Percentiles rank a stretch among this genome's conserved stretches.
phyloP scores from a whole-genome alignment of 2,888 invertebrate species.

The Polyommatus icarus region DNA sequence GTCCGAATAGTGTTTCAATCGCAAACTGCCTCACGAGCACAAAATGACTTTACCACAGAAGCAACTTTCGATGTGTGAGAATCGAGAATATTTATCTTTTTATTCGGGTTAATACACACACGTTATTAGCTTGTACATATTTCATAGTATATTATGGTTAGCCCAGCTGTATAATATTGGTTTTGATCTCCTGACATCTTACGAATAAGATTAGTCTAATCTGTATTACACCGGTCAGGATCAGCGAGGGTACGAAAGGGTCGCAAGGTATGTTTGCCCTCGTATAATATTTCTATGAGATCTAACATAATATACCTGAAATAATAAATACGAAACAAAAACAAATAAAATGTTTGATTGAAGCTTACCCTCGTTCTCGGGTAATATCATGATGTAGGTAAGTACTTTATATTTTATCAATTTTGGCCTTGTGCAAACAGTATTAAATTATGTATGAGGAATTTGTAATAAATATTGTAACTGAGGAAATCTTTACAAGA shows the following conservation, averaged over 20 bases:
- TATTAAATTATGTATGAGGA: background rate
- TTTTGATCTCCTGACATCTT: constrained; percentile 25
- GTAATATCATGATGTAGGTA: background rate
- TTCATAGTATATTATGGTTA: background rate
- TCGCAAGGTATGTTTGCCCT: constrained; percentile 17
- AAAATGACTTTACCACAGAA: background rate
- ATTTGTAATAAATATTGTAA: too few species aligned
- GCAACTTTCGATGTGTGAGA: background rate
- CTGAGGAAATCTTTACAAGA: too few species aligned
- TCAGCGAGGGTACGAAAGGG: constrained; percentile 26
- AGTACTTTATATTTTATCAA: background rate
- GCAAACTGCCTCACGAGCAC: too few species aligned
- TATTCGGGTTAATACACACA: background rate
- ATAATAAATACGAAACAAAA: constrained; percentile 18
- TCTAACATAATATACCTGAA: constrained; percentile 9
- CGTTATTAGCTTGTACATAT: background rate
- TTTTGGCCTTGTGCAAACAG: background rate
- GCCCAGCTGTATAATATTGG: constrained; percentile 10
- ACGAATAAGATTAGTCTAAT: constrained; percentile 23
- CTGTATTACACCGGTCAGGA: constrained; percentile 22
- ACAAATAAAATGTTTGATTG: constrained; percentile 13
- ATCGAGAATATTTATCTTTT: background rate
- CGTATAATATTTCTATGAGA: constrained; percentile 13
- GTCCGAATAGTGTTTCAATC: too few species aligned
- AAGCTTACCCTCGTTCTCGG: background rate